Conservation (phyloP, 2,888 invertebrate species). For the Troglohyphantes excavatus region DNA sequence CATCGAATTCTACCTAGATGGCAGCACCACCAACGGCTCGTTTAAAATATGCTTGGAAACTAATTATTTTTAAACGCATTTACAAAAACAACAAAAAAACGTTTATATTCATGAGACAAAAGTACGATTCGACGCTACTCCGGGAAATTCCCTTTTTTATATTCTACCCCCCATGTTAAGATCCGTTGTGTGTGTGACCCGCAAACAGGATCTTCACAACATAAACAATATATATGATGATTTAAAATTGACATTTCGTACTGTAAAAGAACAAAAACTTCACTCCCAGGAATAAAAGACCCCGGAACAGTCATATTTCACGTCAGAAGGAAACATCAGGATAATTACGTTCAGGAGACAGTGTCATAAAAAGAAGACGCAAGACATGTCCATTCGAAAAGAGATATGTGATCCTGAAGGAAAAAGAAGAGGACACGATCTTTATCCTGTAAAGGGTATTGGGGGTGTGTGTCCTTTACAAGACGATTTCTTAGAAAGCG, state of each 20-base stretch:
- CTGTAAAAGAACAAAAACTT: conserved; percentile 5
- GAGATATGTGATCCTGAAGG: conserved; percentile 30
- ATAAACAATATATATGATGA: too few species aligned
- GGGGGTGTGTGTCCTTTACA: conserved; percentile 12
- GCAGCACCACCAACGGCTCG: too few species aligned
- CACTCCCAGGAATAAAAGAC: not conserved
- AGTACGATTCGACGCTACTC: too few species aligned
- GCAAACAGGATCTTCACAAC: too few species aligned
- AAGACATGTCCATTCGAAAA: conserved; percentile 25
- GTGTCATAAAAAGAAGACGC: conserved; percentile 35
- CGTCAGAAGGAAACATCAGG: conserved; percentile 28
- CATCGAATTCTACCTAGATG: too few species aligned
- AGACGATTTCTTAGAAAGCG: conserved; percentile 30
- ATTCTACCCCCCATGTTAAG: too few species aligned
- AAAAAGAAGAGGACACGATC: conserved; percentile 25
- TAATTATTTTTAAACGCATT: too few species aligned
- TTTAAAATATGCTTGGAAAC: too few species aligned
- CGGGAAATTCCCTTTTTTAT: too few species aligned
- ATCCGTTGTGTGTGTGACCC: too few species aligned
- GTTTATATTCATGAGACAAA: too few species aligned
- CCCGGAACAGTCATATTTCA: not conserved
- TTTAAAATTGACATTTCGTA: conserved; percentile 24
- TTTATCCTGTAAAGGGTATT: conserved; percentile 21
- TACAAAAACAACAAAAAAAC: too few species aligned
- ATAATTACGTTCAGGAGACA: conserved; percentile 52